Percentiles rank a stretch among this genome's conserved stretches.
Conservation (phyloP, 2,113 vertebrate genomes). For the Daubentonia madagascariensis region DNA sequence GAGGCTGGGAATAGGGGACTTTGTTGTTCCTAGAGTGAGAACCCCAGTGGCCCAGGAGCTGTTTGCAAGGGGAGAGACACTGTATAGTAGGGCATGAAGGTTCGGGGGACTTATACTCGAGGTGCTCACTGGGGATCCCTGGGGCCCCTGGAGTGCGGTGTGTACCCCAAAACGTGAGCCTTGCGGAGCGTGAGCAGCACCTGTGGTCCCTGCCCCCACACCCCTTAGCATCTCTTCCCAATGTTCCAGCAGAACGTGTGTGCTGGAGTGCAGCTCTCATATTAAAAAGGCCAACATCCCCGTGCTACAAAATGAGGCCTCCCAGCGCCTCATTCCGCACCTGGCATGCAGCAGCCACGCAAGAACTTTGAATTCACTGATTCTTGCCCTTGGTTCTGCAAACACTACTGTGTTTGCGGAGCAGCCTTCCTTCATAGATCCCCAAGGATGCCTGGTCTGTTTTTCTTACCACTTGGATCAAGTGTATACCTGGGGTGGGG, state of each 20-base stretch:
- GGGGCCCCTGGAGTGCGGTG: accelerated
- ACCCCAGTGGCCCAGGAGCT: not conserved
- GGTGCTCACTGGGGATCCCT: not conserved
- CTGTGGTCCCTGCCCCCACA: not conserved
- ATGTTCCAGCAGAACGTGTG: accelerated
- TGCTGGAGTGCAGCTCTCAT: not conserved
- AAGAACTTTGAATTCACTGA: not conserved
- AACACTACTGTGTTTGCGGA: not conserved
- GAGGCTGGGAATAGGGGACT: not conserved
- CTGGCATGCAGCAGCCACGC: accelerated
- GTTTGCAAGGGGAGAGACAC: not conserved
- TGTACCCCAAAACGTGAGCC: not conserved
- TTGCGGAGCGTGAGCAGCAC: accelerated
- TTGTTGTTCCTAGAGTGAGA: not conserved
- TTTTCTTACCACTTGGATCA: not conserved
- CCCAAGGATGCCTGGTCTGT: not conserved
- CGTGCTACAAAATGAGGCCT: too few species aligned
- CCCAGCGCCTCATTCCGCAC: not conserved
- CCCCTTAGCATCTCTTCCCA: not conserved
- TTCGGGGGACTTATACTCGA: not conserved
- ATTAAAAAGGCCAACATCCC: not conserved
- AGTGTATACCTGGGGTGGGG: not conserved
- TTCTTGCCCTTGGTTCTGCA: not conserved
- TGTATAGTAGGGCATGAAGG: not conserved
- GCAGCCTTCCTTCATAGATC: not conserved